Conservation (phyloP, 2,888 invertebrate genomes). For the Bugulina stolonifera region DNA sequence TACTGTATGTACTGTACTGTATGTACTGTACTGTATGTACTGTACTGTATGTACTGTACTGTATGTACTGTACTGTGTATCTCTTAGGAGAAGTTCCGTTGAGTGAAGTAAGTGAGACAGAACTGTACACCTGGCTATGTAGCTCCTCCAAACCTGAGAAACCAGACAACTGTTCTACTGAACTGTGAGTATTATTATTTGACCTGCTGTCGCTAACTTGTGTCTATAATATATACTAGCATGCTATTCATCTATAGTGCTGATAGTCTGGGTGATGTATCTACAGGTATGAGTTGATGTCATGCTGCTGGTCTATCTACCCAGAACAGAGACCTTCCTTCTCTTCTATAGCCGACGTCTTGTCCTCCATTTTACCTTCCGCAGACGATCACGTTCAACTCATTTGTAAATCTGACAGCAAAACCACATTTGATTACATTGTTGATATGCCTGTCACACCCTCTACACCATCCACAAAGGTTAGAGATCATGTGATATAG, state of each 20-base stretch:
- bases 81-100: background rate
- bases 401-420: background rate
- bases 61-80: no score
- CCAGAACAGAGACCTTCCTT: conserved; percentile 7
- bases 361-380: background rate
- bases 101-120: background rate
- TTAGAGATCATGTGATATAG: no score
- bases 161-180: background rate
- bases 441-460: no score
- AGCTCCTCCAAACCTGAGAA: background rate
- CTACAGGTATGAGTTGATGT: conserved; percentile 10
- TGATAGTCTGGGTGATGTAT: no score
- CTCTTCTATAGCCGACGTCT: background rate
- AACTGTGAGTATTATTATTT: conserved; percentile 12
- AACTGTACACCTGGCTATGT: conserved; percentile 13
- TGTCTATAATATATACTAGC: no score
- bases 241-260: no score
- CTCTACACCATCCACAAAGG: no score
- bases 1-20: no score
- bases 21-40: no score
- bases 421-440: no score
- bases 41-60: no score
- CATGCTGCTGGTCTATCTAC: background rate
- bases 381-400: background rate
- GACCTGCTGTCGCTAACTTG: no score